phyloP scores from a whole-genome alignment of 23 tunicate species.

The Trididemnum miniatum region DNA sequence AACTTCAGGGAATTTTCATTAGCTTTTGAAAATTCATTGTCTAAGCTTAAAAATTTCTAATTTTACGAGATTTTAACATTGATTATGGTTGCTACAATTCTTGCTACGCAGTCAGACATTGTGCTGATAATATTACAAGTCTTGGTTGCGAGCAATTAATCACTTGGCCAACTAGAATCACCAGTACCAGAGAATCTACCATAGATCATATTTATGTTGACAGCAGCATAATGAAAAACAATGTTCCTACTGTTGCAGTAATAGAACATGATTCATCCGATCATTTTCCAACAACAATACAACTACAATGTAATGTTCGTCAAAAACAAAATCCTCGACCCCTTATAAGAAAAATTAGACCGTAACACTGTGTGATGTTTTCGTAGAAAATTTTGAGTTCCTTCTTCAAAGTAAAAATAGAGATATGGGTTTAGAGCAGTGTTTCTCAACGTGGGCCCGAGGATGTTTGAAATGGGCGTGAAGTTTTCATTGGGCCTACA shows the following conservation, averaged over 20 bases:
- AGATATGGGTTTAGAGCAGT: no score
- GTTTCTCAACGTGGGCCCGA: no score
- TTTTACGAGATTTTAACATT: background rate
- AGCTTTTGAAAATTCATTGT: background rate
- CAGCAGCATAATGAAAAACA: background rate
- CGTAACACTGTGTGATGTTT: background rate
- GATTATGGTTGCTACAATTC: constrained; percentile 1
- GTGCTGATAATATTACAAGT: background rate
- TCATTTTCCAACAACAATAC: background rate
- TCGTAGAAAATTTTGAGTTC: background rate
- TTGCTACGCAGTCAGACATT: background rate
- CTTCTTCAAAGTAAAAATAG: background rate
- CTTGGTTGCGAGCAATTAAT: background rate
- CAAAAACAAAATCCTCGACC: background rate
- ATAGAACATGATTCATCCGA: background rate
- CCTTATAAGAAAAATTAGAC: background rate
- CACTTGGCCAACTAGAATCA: background rate
- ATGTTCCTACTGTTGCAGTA: background rate
- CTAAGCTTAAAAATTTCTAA: background rate
- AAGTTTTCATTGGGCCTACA: no score
- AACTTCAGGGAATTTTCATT: background rate
- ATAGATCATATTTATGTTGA: background rate
- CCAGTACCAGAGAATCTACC: background rate
- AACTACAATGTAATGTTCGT: background rate
- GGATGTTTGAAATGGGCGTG: no score